These are phyloP conservation scores for Temnothorax rugatulus DNA, from an alignment of 2,888 invertebrate species.

Conservation along the genomic window DNA sequence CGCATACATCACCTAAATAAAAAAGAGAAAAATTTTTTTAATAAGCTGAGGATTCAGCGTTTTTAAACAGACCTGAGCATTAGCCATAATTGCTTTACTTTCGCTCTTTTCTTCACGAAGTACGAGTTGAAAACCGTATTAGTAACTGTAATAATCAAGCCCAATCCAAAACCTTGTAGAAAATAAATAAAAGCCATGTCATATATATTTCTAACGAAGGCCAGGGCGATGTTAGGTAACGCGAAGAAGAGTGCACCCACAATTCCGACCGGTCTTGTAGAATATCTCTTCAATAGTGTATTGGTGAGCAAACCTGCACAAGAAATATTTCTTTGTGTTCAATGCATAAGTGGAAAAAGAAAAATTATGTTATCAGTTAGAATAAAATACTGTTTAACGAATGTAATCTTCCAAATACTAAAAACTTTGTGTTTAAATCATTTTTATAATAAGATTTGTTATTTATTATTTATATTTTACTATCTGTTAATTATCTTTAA, in stretches of 20 bases:
- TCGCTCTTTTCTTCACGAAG: slow-evolving; percentile 90
- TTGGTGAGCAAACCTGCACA: slow-evolving; percentile 90
- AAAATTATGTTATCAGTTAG: background rate
- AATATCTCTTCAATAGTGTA: slow-evolving; percentile 89
- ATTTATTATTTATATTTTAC: background rate
- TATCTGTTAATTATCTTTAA: background rate
- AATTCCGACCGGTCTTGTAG: slow-evolving; percentile 90
- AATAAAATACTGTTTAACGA: background rate
- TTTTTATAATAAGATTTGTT: slow-evolving; percentile 4
- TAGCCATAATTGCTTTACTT: slow-evolving; percentile 79
- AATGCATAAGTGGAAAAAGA: background rate
- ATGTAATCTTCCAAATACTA: background rate
- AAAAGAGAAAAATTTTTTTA: slow-evolving; percentile 39
- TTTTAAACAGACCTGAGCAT: background rate
- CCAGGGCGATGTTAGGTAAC: slow-evolving; percentile 88
- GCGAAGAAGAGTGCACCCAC: slow-evolving; percentile 89
- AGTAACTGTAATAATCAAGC: slow-evolving; percentile 91
- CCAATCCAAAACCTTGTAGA: slow-evolving; percentile 90
- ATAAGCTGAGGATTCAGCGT: slow-evolving; percentile 27
- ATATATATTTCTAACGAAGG: slow-evolving; percentile 89
- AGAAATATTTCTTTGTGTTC: slow-evolving; percentile 66
- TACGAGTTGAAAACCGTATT: slow-evolving; percentile 92
- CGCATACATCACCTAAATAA: slow-evolving; percentile 89
- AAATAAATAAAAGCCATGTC: slow-evolving; percentile 89
- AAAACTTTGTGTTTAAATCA: background rate